These are phyloP conservation scores for Ceyx margarethae DNA, from an alignment of 2,113 vertebrate genomes.

Conservation along the genomic window DNA sequence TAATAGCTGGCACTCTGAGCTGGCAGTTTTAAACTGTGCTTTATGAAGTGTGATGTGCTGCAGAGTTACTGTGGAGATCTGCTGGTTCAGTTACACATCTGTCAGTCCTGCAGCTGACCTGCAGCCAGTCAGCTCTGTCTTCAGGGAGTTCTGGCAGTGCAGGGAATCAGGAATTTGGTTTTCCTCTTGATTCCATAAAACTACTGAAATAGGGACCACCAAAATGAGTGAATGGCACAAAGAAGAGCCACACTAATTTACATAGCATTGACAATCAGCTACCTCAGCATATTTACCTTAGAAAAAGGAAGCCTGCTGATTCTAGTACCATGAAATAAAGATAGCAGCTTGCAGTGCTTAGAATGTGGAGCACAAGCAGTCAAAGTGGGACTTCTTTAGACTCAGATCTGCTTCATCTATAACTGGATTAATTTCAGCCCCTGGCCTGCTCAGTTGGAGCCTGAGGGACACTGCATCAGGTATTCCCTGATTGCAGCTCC, in stretches of 20 bases:
- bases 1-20: conserved; percentile 1
- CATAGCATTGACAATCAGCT: neutral
- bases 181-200: neutral
- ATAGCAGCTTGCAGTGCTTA: neutral
- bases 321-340: neutral
- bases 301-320: neutral
- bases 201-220: neutral
- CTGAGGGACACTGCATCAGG: neutral
- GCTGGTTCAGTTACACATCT: conserved; percentile 11
- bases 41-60: conserved; percentile 40
- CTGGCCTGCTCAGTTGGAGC: rapidly evolving
- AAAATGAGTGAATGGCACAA: neutral
- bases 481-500: neutral
- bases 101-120: conserved; percentile 42
- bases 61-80: conserved; percentile 43
- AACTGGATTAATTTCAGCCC: neutral
- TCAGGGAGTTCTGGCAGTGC: conserved; percentile 32
- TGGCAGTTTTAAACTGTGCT: conserved; percentile 61
- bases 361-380: neutral
- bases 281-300: neutral
- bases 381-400: neutral
- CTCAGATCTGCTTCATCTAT: neutral
- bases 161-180: neutral
- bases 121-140: conserved; percentile 33
- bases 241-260: neutral